These are phyloP conservation scores for Hippoglossus stenolepis DNA, from an alignment of 2,113 vertebrate genomes.

Conservation along the genomic window DNA sequence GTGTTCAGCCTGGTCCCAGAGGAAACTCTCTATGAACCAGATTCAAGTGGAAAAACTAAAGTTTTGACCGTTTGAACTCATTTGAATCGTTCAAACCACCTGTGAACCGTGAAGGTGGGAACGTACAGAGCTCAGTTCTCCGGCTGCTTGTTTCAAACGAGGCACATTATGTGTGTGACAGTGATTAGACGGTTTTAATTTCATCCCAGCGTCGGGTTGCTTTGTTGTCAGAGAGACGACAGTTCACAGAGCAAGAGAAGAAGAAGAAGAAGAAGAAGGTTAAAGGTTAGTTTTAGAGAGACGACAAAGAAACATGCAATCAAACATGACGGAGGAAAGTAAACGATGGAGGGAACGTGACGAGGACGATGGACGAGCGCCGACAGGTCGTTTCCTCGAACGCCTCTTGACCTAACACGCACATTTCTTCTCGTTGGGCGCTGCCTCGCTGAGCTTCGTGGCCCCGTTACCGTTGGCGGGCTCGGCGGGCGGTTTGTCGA, in stretches of 20 bases:
- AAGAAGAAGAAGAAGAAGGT: background rate
- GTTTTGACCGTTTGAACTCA: background rate
- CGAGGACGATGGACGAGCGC: slow-evolving; percentile 14
- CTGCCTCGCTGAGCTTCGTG: slow-evolving; percentile 81
- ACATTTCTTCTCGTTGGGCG: slow-evolving; percentile 87
- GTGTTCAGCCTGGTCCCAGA: too few species aligned
- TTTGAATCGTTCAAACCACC: background rate
- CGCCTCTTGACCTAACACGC: slow-evolving; percentile 83
- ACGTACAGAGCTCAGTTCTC: too few species aligned
- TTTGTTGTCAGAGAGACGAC: slow-evolving; percentile 14
- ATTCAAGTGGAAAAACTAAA: background rate
- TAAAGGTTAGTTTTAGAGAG: slow-evolving; percentile 26
- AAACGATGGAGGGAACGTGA: slow-evolving; percentile 18
- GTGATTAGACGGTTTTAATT: background rate
- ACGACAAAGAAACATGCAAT: slow-evolving; percentile 42
- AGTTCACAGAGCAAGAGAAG: background rate
- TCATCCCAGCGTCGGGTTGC: slow-evolving; percentile 12
- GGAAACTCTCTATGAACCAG: background rate
- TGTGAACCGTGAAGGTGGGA: background rate
- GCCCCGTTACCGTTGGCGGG: slow-evolving; percentile 84
- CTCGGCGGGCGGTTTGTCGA: slow-evolving; percentile 87
- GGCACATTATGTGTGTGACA: background rate
- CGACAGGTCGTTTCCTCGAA: slow-evolving; percentile 49
- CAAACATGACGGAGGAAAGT: slow-evolving; percentile 10
- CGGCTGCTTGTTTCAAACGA: background rate